A percentile compares a stretch with the other conserved stretches of the same genome.
Conservation (phyloP, 2,113 vertebrate species). For the Rallus limicola region DNA sequence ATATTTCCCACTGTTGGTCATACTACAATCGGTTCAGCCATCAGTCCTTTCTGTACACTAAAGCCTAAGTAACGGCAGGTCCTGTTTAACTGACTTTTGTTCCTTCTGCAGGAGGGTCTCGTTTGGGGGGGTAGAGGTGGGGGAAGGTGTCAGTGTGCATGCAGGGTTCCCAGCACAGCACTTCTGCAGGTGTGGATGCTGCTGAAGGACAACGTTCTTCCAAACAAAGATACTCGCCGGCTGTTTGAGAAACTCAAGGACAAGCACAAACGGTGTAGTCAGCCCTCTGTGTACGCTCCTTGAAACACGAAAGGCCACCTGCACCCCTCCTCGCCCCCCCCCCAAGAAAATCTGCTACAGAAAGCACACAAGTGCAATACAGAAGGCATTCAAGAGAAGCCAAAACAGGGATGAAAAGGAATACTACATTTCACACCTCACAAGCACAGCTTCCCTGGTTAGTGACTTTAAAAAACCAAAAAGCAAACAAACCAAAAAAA, state of each 20-base stretch:
- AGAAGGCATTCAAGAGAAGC: not conserved
- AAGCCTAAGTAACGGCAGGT: not conserved
- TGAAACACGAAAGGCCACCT: not conserved
- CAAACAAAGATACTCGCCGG: not conserved
- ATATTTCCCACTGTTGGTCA: not conserved
- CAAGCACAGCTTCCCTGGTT: too few relatives aligned
- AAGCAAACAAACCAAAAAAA: too few relatives aligned
- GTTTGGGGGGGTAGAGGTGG: too few relatives aligned
- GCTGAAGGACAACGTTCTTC: not conserved
- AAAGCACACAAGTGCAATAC: not conserved
- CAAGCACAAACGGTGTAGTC: not conserved
- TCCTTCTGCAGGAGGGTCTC: not conserved
- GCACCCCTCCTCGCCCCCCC: too few relatives aligned
- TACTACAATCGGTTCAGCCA: not conserved
- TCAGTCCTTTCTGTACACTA: not conserved
- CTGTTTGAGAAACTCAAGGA: not conserved
- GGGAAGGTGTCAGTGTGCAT: too few relatives aligned
- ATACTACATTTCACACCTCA: not conserved
- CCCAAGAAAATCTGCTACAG: not conserved
- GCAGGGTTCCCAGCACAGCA: fast-evolving
- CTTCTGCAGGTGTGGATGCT: not conserved
- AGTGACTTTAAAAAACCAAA: not conserved
- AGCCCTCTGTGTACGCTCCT: not conserved
- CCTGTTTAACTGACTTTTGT: not conserved
- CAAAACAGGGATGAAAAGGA: not conserved